Evolutionary conservation across 1,140 invertebrate species (phyloP).

Genomic region (Campoletis sonorensis): DNA sequence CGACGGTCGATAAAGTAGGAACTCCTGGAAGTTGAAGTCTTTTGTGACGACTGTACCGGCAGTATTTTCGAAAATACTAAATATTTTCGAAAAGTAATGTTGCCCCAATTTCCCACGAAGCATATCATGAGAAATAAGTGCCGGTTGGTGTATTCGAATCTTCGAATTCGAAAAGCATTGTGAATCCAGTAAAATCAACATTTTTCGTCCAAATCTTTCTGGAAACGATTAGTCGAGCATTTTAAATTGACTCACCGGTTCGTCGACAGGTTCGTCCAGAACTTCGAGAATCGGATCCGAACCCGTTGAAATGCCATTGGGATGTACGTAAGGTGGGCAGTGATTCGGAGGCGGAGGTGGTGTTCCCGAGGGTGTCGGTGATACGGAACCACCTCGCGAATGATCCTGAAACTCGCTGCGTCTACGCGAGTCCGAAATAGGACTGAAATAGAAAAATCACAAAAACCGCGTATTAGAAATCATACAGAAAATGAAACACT

Average conservation of each 20-base stretch:
- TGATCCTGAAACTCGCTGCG: conserved; percentile 59
- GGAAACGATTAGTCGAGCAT: too few relatives aligned
- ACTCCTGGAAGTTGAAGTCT: too few relatives aligned
- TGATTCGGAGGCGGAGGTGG: conserved; percentile 56
- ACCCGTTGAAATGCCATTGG: conserved; percentile 54
- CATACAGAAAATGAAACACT: not conserved
- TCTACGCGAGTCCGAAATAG: conserved; percentile 55
- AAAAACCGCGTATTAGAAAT: conserved; percentile 27
- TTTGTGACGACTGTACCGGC: too few relatives aligned
- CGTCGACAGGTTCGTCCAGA: conserved; percentile 69
- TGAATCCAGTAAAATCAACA: too few relatives aligned
- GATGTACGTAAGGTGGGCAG: conserved; percentile 55
- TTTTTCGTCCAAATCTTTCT: too few relatives aligned
- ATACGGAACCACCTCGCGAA: conserved; percentile 49
- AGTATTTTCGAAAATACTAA: too few relatives aligned
- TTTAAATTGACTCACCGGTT: conserved; percentile 61
- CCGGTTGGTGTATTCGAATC: too few relatives aligned
- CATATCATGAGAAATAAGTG: too few relatives aligned
- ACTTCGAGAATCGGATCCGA: conserved; percentile 63
- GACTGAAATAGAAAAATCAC: conserved; percentile 51
- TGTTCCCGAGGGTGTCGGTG: conserved; percentile 53
- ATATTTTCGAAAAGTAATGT: too few relatives aligned
- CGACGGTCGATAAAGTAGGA: too few relatives aligned
- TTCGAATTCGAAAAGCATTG: too few relatives aligned
- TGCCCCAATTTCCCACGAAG: too few relatives aligned